Conservation (phyloP, 2,888 invertebrate species). For the Augochlorella aurata region DNA sequence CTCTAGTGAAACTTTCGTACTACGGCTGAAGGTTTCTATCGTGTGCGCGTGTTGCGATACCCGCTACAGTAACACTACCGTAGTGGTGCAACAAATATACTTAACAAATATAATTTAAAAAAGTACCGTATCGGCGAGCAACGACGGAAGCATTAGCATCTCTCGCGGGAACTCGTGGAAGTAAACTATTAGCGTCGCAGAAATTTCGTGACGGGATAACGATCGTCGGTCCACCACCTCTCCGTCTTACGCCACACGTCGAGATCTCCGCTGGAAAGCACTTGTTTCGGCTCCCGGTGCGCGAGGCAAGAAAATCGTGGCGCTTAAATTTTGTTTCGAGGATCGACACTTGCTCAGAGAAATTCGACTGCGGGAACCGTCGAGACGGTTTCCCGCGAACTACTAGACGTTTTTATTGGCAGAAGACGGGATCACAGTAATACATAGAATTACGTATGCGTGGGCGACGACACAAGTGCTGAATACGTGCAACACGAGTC, state of each 20-base stretch:
- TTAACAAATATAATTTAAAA: too few species aligned
- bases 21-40: too few species aligned
- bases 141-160: too few species aligned
- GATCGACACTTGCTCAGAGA: conserved; percentile 24
- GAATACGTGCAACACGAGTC: conserved; percentile 1
- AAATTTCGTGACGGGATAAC: too few species aligned
- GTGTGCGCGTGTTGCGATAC: too few species aligned
- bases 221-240: neutral
- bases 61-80: too few species aligned
- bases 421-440: neutral
- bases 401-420: conserved; percentile 24
- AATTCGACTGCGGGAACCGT: neutral
- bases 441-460: conserved; percentile 14
- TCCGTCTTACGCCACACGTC: conserved; percentile 32
- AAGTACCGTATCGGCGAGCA: too few species aligned
- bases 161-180: too few species aligned
- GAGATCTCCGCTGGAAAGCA: conserved; percentile 34
- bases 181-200: too few species aligned
- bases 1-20: too few species aligned
- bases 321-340: conserved; percentile 6
- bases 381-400: neutral
- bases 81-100: too few species aligned
- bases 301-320: neutral
- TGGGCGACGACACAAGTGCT: conserved; percentile 53
- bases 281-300: conserved; percentile 45